Evolutionary conservation across 1,140 invertebrate genomes (phyloP).

Genomic region (Steinernema khuongi): DNA sequence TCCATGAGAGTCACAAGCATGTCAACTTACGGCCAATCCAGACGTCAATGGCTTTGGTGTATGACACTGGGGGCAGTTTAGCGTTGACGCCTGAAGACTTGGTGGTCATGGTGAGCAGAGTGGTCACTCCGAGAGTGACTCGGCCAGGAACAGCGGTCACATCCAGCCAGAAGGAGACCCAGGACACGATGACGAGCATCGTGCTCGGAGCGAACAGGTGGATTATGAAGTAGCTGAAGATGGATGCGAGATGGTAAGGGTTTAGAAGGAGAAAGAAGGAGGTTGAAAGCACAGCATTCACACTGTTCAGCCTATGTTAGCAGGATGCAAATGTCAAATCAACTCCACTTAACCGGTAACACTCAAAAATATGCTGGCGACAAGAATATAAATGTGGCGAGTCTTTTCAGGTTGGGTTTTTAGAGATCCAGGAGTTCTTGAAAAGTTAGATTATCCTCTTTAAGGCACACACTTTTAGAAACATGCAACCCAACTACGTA

Average conservation of each 20-base stretch:
- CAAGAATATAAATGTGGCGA: no score
- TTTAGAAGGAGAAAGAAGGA: not conserved
- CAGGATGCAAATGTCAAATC: not conserved
- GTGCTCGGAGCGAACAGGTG: conserved; percentile 70
- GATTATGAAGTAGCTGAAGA: conserved; percentile 31
- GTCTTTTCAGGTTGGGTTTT: no score
- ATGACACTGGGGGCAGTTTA: conserved; percentile 81
- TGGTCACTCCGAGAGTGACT: conserved; percentile 35
- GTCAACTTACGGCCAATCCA: conserved; percentile 76
- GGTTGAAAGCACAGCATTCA: not conserved
- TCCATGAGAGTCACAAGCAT: not conserved
- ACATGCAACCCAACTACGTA: not conserved
- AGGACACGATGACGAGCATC: conserved; percentile 74
- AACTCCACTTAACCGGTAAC: no score
- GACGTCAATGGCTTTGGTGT: conserved; percentile 72
- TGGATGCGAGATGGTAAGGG: not conserved
- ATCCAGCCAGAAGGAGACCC: conserved; percentile 64
- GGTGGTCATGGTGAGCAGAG: conserved; percentile 26
- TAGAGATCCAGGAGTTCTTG: no score
- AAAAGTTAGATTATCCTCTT: not conserved
- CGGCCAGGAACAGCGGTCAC: conserved; percentile 28
- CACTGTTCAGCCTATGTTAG: not conserved
- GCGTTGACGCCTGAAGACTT: conserved; percentile 86
- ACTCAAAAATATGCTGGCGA: no score
- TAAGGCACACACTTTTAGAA: not conserved